Evolutionary conservation across 2,888 invertebrate genomes (phyloP).

Genomic region (Drosophila demipolita): DNA sequence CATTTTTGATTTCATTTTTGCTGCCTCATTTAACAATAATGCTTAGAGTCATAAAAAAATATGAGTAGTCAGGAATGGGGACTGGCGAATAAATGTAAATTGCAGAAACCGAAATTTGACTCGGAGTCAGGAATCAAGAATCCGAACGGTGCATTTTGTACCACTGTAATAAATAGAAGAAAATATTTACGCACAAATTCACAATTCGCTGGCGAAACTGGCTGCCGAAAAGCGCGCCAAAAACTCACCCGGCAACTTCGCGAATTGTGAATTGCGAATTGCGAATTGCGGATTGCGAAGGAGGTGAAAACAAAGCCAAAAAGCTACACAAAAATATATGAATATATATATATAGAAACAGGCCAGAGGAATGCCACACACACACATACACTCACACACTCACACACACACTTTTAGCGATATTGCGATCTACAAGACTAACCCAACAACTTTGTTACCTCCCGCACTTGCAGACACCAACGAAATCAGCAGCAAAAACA

Average conservation of each 20-base stretch:
- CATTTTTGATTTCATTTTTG: constrained; percentile 60
- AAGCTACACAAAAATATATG: constrained; percentile 30
- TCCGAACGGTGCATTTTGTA: not conserved
- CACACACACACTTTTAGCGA: not conserved
- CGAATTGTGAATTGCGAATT: constrained; percentile 7
- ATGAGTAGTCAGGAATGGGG: not conserved
- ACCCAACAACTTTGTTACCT: constrained; percentile 41
- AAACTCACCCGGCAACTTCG: constrained; percentile 63
- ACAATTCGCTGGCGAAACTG: constrained; percentile 14
- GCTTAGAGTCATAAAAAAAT: constrained; percentile 20
- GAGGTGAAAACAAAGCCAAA: constrained; percentile 46
- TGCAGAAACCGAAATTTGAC: not conserved
- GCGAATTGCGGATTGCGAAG: constrained; percentile 14
- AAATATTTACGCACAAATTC: constrained; percentile 9
- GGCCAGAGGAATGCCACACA: constrained; percentile 29
- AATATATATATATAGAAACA: constrained; percentile 1
- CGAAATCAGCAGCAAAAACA: constrained; percentile 15
- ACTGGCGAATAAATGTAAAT: not conserved
- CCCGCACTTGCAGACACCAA: constrained; percentile 55
- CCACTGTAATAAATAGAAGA: constrained; percentile 2
- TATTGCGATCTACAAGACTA: constrained; percentile 7
- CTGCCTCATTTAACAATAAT: constrained; percentile 53
- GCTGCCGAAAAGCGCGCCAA: constrained; percentile 71
- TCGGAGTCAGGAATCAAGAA: not conserved
- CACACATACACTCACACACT: not conserved